Evolutionary conservation across 2,888 invertebrate species (phyloP).

Genomic region (Beris morrisii): DNA sequence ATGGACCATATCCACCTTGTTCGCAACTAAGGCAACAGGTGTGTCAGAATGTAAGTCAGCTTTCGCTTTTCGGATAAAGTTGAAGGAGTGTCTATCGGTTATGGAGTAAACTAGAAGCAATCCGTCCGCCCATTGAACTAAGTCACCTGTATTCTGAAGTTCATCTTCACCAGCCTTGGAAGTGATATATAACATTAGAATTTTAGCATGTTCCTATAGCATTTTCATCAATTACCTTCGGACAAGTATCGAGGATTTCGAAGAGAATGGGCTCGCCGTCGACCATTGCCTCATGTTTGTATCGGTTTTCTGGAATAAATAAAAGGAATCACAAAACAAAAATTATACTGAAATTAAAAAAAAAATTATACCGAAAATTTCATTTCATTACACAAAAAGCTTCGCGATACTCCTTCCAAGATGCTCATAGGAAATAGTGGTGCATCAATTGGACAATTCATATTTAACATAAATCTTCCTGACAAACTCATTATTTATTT

Average conservation of each 20-base stretch:
- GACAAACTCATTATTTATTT: too few species aligned
- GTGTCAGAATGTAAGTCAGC: constrained; percentile 69
- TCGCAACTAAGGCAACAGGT: constrained; percentile 83
- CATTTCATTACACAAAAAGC: not conserved
- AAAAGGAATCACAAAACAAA: not conserved
- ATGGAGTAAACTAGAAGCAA: constrained; percentile 87
- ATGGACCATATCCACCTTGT: constrained; percentile 90
- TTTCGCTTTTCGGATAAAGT: constrained; percentile 76
- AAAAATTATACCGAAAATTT: not conserved
- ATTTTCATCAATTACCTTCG: constrained; percentile 47
- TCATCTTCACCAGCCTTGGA: constrained; percentile 67
- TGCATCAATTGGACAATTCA: too few species aligned
- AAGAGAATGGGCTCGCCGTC: constrained; percentile 88
- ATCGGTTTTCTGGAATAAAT: constrained; percentile 75
- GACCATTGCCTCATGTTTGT: constrained; percentile 85
- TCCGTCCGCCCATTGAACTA: constrained; percentile 89
- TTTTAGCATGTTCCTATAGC: constrained; percentile 10
- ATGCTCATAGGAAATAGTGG: too few species aligned
- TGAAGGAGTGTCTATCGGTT: constrained; percentile 82
- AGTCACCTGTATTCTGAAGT: constrained; percentile 68
- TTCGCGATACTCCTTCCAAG: not conserved
- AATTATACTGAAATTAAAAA: too few species aligned
- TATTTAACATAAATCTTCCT: too few species aligned
- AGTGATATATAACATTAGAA: not conserved
- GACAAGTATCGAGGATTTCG: constrained; percentile 90